Evolutionary conservation across 2,797 vertebrate genomes (phyloP), one percentile per base, ranked within the genome.

Genomic region (Anguilla obscura): DNA sequence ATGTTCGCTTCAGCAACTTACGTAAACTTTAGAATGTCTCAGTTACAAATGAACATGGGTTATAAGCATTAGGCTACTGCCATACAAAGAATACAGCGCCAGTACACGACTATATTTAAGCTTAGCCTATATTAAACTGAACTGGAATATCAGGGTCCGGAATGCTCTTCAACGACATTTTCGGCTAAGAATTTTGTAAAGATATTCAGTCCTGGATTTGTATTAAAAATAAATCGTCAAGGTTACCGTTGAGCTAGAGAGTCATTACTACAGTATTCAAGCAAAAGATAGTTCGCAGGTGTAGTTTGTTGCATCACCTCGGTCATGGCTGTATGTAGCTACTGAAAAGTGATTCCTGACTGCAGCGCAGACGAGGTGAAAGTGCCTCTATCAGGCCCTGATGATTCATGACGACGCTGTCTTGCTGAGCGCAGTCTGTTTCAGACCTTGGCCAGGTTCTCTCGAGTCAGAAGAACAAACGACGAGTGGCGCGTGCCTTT

Each of bases 381-480:
- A 90, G 76, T 87, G 87, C 76, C 27, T 89, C 80, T 83, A 88
- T 88, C 90, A 90, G 86, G 90, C n/a, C 54, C 52, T 54, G 86
- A 85, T 89, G 89, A 89, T 87, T 88, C 79, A 88, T 89, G 86
- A 86, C 87, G 60, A 56, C 21, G 33, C 48, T 54, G 84, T 91
- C 87, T 63, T 90, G 89, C 90, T 89, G 87, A 88, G 66, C 45
- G 24, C 63, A 86, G 58, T 18, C 60, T 71, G 60, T 50, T 58
- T 76, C 27, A 79, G 84, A 79, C 66, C 84, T 79, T 85, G 66
- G 84, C 87, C 27, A 79, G 66, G 30, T 85, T 74, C 33, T 74
- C 69, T 50, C 18, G 63, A 88, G 36, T 86, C 33, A 66, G 50
- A 69, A 40, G 33, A 45, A 86, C 48, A 84, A 48, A 60, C 33